Conservation (phyloP, 2,888 invertebrate genomes). For the Tiphia femorata region DNA sequence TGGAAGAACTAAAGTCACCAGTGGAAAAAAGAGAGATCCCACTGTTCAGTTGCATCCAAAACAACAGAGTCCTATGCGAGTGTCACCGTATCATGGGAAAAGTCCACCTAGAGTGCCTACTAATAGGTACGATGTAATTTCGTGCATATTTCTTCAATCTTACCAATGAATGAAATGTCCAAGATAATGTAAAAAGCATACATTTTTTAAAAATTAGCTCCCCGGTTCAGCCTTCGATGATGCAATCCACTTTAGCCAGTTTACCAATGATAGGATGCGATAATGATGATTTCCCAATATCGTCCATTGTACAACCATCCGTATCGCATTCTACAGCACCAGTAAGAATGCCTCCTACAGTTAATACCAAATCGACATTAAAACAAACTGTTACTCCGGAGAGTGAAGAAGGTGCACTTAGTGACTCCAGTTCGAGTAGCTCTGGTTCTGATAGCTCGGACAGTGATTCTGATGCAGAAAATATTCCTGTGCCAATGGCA, state of each 20-base stretch:
- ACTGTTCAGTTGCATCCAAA: constrained; percentile 58
- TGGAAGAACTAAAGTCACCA: constrained; percentile 64
- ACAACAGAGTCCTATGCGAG: constrained; percentile 56
- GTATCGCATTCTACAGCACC: constrained; percentile 17
- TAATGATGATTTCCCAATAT: constrained; percentile 69
- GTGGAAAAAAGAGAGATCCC: constrained; percentile 64
- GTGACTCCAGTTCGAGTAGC: constrained; percentile 64
- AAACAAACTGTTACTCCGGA: constrained; percentile 35
- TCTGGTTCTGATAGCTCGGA: constrained; percentile 68
- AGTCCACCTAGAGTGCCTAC: constrained; percentile 52
- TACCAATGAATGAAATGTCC: neutral
- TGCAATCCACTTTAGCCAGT: constrained; percentile 80
- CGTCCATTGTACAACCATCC: constrained; percentile 41
- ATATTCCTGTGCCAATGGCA: constrained; percentile 44
- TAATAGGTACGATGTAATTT: constrained; percentile 46
- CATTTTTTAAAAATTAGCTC: too few relatives aligned
- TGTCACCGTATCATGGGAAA: constrained; percentile 59
- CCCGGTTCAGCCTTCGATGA: constrained; percentile 72
- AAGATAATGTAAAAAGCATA: neutral
- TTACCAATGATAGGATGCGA: constrained; percentile 82
- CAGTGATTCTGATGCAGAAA: constrained; percentile 69
- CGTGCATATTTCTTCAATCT: too few relatives aligned
- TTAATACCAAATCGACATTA: constrained; percentile 22
- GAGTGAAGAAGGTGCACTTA: constrained; percentile 52
- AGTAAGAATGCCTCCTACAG: constrained; percentile 17